These are phyloP conservation scores for Melitaea athalia DNA, from an alignment of 2,888 invertebrate genomes.

Conservation along the genomic window DNA sequence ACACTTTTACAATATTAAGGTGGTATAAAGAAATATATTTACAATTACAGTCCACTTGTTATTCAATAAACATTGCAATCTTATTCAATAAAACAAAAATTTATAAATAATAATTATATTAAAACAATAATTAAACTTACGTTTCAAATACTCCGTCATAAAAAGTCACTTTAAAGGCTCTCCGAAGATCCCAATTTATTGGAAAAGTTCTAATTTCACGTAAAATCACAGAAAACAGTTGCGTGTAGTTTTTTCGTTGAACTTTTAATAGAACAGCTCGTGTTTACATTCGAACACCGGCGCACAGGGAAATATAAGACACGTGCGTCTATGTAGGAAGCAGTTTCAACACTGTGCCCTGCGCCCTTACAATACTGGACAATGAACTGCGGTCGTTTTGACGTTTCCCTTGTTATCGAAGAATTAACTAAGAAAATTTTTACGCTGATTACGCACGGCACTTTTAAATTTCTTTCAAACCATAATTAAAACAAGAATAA, in stretches of 20 bases:
- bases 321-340: neutral
- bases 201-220: neutral
- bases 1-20: no score
- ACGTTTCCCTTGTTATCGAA: neutral
- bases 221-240: neutral
- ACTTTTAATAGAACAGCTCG: neutral
- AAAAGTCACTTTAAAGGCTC: neutral
- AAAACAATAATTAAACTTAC: conserved; percentile 1
- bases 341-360: conserved; percentile 2
- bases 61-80: no score
- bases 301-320: neutral
- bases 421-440: no score
- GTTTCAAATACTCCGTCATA: neutral
- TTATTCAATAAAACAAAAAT: no score
- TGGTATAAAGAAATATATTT: no score
- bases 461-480: no score
- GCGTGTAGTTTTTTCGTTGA: neutral
- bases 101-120: no score
- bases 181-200: neutral
- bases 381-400: conserved; percentile 1
- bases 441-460: no score
- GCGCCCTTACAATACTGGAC: conserved; percentile 4
- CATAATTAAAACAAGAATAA: no score
- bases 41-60: no score
- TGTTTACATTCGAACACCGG: neutral